Conservation (phyloP, 2,113 vertebrate species). For the Cyphomyrus discorhynchus region DNA sequence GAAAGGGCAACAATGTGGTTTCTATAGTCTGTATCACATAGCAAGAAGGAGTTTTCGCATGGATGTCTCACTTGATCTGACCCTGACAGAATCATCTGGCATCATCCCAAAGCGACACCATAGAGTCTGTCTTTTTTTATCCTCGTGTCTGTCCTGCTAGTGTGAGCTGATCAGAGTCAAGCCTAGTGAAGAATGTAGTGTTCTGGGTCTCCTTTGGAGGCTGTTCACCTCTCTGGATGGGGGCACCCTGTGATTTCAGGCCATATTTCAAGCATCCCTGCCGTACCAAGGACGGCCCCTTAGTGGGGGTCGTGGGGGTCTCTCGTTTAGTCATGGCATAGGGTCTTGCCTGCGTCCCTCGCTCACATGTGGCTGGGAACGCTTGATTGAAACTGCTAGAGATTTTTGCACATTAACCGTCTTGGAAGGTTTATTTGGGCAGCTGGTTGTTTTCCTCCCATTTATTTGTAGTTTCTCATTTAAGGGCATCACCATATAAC, state of each 20-base stretch:
- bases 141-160: neutral
- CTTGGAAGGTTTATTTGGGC: neutral
- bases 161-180: neutral
- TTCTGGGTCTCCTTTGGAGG: neutral
- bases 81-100: neutral
- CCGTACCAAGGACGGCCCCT: neutral
- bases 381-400: neutral
- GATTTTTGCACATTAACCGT: neutral
- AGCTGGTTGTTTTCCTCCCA: neutral
- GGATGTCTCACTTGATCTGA: neutral
- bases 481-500: neutral
- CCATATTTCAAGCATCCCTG: neutral
- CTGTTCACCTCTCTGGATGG: neutral
- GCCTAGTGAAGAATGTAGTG: neutral
- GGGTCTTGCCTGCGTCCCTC: neutral
- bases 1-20: neutral
- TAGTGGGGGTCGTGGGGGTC: neutral
- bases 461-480: neutral
- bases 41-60: neutral
- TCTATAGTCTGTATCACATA: neutral
- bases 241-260: neutral
- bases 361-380: neutral
- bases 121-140: neutral
- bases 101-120: neutral
- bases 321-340: neutral